phyloP scores from a whole-genome alignment of 2,888 invertebrate genomes.

The Drosophila multiciliata region DNA sequence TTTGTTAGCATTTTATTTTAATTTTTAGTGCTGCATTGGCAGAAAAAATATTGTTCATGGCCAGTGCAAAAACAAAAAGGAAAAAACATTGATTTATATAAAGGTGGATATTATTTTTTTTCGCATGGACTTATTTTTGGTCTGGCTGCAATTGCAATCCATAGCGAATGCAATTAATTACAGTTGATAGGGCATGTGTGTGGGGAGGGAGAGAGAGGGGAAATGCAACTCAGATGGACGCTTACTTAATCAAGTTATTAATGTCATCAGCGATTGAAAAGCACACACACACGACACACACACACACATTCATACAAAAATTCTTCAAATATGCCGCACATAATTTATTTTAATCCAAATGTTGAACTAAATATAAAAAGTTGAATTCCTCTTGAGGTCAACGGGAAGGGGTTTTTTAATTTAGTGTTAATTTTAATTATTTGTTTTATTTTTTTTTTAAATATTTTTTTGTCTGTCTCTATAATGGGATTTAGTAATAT shows the following conservation, averaged over 20 bases:
- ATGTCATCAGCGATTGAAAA: conserved; percentile 48
- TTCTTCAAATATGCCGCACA: conserved; percentile 29
- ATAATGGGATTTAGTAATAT: background rate
- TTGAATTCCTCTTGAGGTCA: conserved; percentile 56
- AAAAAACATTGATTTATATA: conserved; percentile 42
- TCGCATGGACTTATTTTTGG: conserved; percentile 15
- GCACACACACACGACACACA: conserved; percentile 2
- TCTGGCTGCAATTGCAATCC: conserved; percentile 42
- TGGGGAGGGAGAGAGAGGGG: background rate
- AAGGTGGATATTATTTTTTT: conserved; percentile 19
- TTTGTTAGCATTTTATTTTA: conserved; percentile 30
- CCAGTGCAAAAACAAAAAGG: conserved; percentile 11
- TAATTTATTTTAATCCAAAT: conserved; percentile 54
- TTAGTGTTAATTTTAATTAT: background rate
- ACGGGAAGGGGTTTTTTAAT: conserved; percentile 13
- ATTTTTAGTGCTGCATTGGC: conserved; percentile 63
- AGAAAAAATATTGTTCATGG: conserved; percentile 54
- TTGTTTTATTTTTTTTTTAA: background rate
- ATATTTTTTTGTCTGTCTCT: background rate
- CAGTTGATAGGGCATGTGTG: conserved; percentile 2
- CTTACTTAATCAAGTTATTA: conserved; percentile 67
- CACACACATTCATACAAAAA: background rate
- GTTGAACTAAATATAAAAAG: conserved; percentile 26
- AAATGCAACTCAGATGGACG: background rate
- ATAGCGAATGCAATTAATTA: conserved; percentile 62